phyloP scores from a whole-genome alignment of 2,797 vertebrate species.

The Dromococcyx pavoninus region DNA sequence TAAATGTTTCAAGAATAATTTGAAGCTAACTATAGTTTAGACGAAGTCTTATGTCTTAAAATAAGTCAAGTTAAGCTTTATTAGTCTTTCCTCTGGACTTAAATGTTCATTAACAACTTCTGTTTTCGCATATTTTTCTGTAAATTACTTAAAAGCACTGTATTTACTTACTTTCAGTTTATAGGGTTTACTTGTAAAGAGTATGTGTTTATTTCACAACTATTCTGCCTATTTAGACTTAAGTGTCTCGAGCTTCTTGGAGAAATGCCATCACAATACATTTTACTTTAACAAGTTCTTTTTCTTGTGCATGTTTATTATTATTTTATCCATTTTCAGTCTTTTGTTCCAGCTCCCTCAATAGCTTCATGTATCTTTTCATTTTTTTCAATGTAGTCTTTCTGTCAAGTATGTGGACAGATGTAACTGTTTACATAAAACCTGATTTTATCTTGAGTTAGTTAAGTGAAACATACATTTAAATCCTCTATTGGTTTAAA shows the following conservation, averaged over 20 bases:
- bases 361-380: not conserved
- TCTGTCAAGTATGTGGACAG: not conserved
- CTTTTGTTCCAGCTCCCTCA: not conserved
- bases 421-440: not conserved
- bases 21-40: not conserved
- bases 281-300: not conserved
- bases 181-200: not conserved
- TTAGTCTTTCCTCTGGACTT: not conserved
- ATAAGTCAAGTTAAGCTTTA: not conserved
- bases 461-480: not conserved
- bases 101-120: not conserved
- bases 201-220: not conserved
- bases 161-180: not conserved
- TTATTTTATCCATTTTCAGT: not conserved
- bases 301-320: not conserved
- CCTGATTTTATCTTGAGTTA: not conserved
- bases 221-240: not conserved
- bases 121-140: not conserved
- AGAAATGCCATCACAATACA: not conserved
- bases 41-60: not conserved
- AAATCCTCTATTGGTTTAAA: not conserved
- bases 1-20: not conserved
- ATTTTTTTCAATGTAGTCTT: not conserved
- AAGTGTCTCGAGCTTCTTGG: accelerated
- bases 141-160: not conserved